phyloP scores from a whole-genome alignment of 2,113 vertebrate genomes.

The Stictonetta naevosa region DNA sequence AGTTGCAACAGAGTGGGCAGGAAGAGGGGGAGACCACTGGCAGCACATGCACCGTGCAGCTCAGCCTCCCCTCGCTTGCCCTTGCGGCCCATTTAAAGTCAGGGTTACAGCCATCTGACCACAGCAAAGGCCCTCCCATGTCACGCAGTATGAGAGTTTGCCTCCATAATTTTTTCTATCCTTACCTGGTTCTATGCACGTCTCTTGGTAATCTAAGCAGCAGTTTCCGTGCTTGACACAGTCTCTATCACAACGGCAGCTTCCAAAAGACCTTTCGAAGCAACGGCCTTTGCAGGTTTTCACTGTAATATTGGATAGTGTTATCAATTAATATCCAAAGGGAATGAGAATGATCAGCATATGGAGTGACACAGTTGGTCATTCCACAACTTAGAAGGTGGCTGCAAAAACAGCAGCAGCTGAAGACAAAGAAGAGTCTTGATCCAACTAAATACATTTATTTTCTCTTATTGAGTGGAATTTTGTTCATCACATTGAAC shows the following conservation, averaged over 20 bases:
- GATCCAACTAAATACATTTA: background rate
- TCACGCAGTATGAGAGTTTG: background rate
- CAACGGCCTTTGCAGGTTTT: conserved; percentile 85
- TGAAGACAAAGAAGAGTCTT: background rate
- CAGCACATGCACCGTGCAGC: background rate
- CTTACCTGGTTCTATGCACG: conserved; percentile 80
- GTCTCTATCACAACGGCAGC: conserved; percentile 81
- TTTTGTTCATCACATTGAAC: background rate
- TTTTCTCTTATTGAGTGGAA: background rate
- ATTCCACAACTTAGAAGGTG: background rate
- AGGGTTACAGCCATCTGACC: background rate
- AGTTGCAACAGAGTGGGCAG: background rate
- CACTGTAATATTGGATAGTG: conserved; percentile 72
- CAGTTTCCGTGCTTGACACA: conserved; percentile 82
- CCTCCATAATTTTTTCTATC: background rate
- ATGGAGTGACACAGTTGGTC: background rate
- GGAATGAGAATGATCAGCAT: rapidly evolving
- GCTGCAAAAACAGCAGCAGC: background rate
- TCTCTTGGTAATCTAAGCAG: conserved; percentile 83
- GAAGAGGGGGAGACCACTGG: background rate
- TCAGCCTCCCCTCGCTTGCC: background rate
- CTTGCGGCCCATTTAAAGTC: background rate
- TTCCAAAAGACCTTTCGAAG: conserved; percentile 84
- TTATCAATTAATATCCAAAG: background rate
- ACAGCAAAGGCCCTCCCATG: too few species aligned